phyloP scores from a whole-genome alignment of 1,140 invertebrate species.

The Steinernema khuongi region DNA sequence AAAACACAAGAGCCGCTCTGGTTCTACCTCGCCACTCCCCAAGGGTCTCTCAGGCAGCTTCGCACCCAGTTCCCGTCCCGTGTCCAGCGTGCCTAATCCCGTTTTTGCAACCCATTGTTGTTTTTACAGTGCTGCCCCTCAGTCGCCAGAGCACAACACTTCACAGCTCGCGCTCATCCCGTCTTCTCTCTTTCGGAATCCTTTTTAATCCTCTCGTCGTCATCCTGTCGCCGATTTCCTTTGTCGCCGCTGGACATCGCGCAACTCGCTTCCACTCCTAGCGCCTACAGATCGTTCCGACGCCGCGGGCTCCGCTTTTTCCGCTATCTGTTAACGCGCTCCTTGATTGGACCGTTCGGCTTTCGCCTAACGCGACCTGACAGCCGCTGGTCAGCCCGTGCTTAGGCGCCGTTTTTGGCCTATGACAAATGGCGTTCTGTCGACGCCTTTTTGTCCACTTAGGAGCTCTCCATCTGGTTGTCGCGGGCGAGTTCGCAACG shows the following conservation, averaged over 20 bases:
- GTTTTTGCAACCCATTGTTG: slow-evolving; percentile 9
- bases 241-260: neutral
- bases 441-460: no score
- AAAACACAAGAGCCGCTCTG: no score
- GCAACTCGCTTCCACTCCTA: neutral
- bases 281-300: neutral
- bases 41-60: no score
- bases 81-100: neutral
- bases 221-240: slow-evolving; percentile 7
- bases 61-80: no score
- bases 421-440: neutral
- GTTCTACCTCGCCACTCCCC: no score
- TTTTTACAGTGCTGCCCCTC: neutral
- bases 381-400: neutral
- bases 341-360: neutral
- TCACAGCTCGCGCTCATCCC: neutral
- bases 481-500: no score
- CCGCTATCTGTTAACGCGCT: neutral
- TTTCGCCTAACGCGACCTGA: neutral
- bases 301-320: neutral
- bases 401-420: neutral
- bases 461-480: no score
- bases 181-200: neutral
- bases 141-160: neutral
- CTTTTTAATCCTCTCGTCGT: slow-evolving; percentile 7